phyloP scores from a whole-genome alignment of 2,797 vertebrate genomes.

The Megaceryle alcyon region DNA sequence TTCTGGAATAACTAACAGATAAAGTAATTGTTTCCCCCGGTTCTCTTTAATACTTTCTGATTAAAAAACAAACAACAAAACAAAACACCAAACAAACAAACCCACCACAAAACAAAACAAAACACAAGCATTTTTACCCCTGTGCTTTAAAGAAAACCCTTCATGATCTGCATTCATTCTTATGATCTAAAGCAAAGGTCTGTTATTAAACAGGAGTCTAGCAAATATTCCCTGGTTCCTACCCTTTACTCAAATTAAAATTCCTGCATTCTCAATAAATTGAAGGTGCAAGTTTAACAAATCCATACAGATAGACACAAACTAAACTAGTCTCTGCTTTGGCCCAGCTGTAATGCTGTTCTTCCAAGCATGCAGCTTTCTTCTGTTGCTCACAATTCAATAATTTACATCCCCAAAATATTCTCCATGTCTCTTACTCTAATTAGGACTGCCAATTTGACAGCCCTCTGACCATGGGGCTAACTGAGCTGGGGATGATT shows the following conservation, averaged over 20 bases:
- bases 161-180: neutral
- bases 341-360: neutral
- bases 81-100: neutral
- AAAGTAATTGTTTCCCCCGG: neutral
- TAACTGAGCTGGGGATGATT: neutral
- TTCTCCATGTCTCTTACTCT: neutral
- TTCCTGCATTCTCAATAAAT: neutral
- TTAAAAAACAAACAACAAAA: neutral
- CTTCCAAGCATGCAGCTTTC: neutral
- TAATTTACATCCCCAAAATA: neutral
- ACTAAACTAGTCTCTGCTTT: neutral
- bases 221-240: neutral
- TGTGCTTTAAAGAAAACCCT: neutral
- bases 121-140: neutral
- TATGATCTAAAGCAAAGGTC: neutral
- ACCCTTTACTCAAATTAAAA: neutral
- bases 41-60: neutral
- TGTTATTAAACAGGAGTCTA: neutral
- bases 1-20: neutral
- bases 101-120: no score
- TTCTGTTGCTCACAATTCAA: neutral
- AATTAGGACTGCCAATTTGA: neutral
- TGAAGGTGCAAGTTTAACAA: neutral
- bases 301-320: neutral
- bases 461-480: neutral